Conservation (phyloP, 2,113 vertebrate species). For the Odontesthes bonariensis region DNA sequence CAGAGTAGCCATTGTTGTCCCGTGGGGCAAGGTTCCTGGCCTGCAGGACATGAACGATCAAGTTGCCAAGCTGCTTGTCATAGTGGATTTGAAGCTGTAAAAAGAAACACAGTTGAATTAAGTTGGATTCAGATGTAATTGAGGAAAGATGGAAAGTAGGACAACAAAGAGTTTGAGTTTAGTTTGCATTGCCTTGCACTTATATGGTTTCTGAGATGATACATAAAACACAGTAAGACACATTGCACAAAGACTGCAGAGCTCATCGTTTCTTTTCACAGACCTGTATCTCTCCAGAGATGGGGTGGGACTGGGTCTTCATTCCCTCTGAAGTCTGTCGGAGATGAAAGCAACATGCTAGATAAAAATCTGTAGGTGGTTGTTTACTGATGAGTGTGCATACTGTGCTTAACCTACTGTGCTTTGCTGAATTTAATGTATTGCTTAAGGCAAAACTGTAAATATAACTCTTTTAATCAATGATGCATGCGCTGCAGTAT, state of each 20-base stretch:
- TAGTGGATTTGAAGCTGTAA: conserved; percentile 98
- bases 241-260: not conserved
- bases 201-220: too few species aligned
- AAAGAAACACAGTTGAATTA: conserved; percentile 27
- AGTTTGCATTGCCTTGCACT: not conserved
- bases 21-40: conserved; percentile 93
- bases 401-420: conserved; percentile 10
- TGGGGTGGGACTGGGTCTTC: conserved; percentile 87
- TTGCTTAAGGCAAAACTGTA: conserved; percentile 21
- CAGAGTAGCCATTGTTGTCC: conserved; percentile 97
- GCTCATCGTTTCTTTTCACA: conserved; percentile 25
- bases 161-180: not conserved
- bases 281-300: conserved; percentile 98
- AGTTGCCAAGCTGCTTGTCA: conserved; percentile 95
- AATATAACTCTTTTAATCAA: not conserved
- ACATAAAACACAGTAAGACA: not conserved
- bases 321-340: conserved; percentile 86
- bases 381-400: conserved; percentile 34
- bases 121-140: conserved; percentile 4
- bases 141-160: not conserved
- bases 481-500: too few species aligned
- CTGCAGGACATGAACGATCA: conserved; percentile 98
- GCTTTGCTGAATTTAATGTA: not conserved
- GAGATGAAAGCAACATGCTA: conserved; percentile 40
- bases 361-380: conserved; percentile 19